These are phyloP conservation scores for Paraplagusia blochii DNA, from an alignment of 2,113 vertebrate genomes.

Conservation along the genomic window DNA sequence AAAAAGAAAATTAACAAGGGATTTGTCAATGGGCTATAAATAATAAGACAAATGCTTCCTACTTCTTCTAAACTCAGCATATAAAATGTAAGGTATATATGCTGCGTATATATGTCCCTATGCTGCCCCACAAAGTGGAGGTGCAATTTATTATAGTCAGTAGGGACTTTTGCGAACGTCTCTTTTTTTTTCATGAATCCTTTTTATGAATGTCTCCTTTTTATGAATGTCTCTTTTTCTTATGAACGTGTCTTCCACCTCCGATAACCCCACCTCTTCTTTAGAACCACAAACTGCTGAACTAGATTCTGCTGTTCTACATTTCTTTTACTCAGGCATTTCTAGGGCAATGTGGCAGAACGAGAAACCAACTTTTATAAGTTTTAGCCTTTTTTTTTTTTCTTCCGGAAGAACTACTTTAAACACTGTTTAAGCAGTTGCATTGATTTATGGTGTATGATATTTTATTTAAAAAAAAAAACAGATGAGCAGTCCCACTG, in stretches of 20 bases:
- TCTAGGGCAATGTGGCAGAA: not conserved
- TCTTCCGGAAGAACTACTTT: not conserved
- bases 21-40: not conserved
- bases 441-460: slow-evolving; percentile 3
- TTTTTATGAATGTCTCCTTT: not conserved
- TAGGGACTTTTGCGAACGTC: not conserved
- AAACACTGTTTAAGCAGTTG: slow-evolving; percentile 2
- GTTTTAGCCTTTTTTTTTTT: not conserved
- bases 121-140: not conserved
- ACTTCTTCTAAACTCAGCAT: not conserved
- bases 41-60: not conserved
- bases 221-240: not conserved
- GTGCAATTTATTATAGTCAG: not conserved
- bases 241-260: not conserved
- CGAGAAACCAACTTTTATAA: not conserved
- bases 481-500: slow-evolving; percentile 10
- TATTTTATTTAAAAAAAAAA: slow-evolving; percentile 11
- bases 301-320: slow-evolving; percentile 6
- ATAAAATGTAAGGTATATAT: not conserved
- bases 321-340: slow-evolving; percentile 1
- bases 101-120: not conserved
- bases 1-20: not conserved
- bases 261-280: not conserved
- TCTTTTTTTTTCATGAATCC: not conserved
- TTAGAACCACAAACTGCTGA: not conserved